These are phyloP conservation scores for Drosophila repletoides DNA, from an alignment of 1,140 invertebrate species.

Conservation along the genomic window DNA sequence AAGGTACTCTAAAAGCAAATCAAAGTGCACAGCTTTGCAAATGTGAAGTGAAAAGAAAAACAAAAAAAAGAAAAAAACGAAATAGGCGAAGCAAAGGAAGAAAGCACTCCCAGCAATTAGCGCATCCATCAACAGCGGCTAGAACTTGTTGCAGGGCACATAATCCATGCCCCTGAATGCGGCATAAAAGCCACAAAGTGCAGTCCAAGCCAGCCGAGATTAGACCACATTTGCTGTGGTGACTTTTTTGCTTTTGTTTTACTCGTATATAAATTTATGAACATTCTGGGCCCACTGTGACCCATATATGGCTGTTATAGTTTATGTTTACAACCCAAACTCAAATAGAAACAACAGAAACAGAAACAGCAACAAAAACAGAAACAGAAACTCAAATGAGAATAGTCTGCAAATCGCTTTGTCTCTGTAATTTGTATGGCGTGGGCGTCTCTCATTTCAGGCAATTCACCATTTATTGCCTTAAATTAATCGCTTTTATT, in stretches of 20 bases:
- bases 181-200: too few species aligned
- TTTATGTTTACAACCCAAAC: slow-evolving; percentile 4
- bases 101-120: slow-evolving; percentile 9
- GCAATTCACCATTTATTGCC: slow-evolving; percentile 19
- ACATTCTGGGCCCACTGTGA: background rate
- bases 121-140: background rate
- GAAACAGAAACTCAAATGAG: background rate
- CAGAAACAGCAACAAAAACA: background rate
- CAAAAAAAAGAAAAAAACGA: slow-evolving; percentile 25
- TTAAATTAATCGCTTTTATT: slow-evolving; percentile 52
- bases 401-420: background rate
- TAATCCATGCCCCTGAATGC: background rate
- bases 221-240: too few species aligned
- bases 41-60: slow-evolving; percentile 4
- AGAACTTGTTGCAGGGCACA: slow-evolving; percentile 33
- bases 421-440: background rate
- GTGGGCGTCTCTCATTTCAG: slow-evolving; percentile 18
- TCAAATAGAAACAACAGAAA: background rate
- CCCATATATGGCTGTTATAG: slow-evolving; percentile 26
- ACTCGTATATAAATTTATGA: slow-evolving; percentile 1
- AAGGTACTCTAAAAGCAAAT: slow-evolving; percentile 46
- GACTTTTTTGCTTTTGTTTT: background rate
- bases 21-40: slow-evolving; percentile 45
- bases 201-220: too few species aligned
- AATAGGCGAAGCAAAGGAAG: background rate